Evolutionary conservation across 2,113 vertebrate genomes (phyloP), one percentile per base, ranked within the genome.

Genomic region (Tricholaema leucomelas): DNA sequence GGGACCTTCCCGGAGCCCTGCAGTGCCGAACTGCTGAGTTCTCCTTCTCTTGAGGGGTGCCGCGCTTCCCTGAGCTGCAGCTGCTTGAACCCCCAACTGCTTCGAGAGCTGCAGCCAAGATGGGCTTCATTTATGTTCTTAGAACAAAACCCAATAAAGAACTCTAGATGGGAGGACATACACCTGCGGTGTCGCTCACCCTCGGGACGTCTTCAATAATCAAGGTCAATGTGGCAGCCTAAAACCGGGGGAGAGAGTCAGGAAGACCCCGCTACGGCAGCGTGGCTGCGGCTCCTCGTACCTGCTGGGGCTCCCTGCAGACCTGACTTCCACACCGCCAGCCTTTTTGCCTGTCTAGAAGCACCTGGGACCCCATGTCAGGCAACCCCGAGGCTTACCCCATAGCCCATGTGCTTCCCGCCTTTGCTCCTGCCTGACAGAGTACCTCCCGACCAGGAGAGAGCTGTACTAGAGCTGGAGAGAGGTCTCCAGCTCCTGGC

Each of bases 391-490:
- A 23, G 15, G 13, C 35, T 58, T 21, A 19, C 1, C 10, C 31
- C 9, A 2, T 2, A 38, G 10, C 25, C 48, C 1, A 0, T 48
- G 28, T 17, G 10, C 15, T 60, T 16, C 8, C 13, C 6, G 1
- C 0, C 11, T 46, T 60, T 76, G 31, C 54, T 65, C 8, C 50
- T 61, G 25, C 48, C 63, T 30, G 44, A 7, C 31, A 35, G 40
- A 25, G n/a, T 4, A 48, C 10, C n/a, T 56, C 24, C 40, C 3
- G 1, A 33, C 10, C 18, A 9, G 55, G 52, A 54, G 14, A 5
- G 2, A 50, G 23, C 23, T 50, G 23, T 50, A 50, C 23, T 25
- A 24, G 24, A 50, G 23, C 48, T 50, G 48, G 48, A 50, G 48
- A 25, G 13, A 8, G 14, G 14, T 24, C 4, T 71, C 16, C 9